Evolutionary conservation across 2,113 vertebrate species (phyloP).

Genomic region (Erinaceus europaeus): DNA sequence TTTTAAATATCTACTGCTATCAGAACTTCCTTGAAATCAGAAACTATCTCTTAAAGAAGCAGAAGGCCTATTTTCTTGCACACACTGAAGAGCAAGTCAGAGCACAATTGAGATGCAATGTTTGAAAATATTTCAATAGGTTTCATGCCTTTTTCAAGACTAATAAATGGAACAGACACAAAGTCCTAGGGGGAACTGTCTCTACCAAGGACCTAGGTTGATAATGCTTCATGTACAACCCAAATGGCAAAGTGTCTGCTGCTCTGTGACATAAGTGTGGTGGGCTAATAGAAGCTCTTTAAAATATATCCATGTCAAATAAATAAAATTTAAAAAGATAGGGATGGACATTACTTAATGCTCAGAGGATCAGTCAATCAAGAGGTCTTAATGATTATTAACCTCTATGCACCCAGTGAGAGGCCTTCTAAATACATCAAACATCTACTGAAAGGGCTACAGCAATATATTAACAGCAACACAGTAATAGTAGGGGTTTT

Average conservation of each 20-base stretch:
- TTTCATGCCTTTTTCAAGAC: constrained; percentile 16
- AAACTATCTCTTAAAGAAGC: constrained; percentile 3
- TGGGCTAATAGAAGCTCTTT: constrained; percentile 11
- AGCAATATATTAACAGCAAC: too few species aligned
- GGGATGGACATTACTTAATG: too few species aligned
- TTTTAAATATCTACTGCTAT: background rate
- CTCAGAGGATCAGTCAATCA: too few species aligned
- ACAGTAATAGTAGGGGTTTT: too few species aligned
- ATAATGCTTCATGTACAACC: constrained; percentile 15
- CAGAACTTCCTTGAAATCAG: constrained; percentile 28
- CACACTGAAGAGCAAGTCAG: background rate
- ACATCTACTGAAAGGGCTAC: too few species aligned
- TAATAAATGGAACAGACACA: background rate
- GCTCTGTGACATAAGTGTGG: background rate
- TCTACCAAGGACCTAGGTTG: background rate
- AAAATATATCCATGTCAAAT: background rate
- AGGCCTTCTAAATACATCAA: too few species aligned
- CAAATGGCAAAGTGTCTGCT: background rate
- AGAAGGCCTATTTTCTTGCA: background rate
- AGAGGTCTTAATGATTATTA: too few species aligned
- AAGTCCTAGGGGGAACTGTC: background rate
- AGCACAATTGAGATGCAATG: background rate
- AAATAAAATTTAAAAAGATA: constrained; percentile 25
- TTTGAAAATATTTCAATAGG: constrained; percentile 7
- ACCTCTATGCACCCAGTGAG: too few species aligned